Base-by-base conservation (phyloP, 2,113 vertebrate genomes). In the Excalfactoria chinensis region DNA sequence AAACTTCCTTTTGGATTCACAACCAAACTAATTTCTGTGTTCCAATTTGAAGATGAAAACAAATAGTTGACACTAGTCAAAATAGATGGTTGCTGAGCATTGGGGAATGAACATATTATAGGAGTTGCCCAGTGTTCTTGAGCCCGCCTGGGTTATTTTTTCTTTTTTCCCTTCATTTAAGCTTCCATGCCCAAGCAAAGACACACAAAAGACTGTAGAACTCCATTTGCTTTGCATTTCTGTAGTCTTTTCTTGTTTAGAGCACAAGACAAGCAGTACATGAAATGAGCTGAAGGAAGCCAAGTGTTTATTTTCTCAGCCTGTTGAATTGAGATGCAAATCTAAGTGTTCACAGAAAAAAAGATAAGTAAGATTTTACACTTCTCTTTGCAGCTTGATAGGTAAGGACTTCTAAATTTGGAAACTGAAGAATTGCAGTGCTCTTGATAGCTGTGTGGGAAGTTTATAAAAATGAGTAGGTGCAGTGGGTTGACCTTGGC, bases 71-170 rank as follows among this genome's bases (percentile, higher is more conserved):
- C 79, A 41, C 68, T 35, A 62, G 34, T 69, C 68, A 67, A 35
- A 87, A 32, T 26, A 80, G 25, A 22, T 11, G 5, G 14, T 60
- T 88, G 34, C 41, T 73, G 60, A 13, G 53, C 63, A 19, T 59
- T 73, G 41, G 32, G 82, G 59, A 79, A 53, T 0, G 0, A 44
- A 32, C 32, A 23, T 0, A 1, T 48, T 60, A 41, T 44, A 41
- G 26, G 3, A 81, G 23, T 35, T 92, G 46, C 41, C 62, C 15
- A 25, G 15, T 32, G 11, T 69, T 88, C 46, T 72, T 68, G 20
- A 66, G n/a, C 30, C 20, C 15, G 14, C 23, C 88, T 25, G 46
- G 40, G 10, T 51, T 84, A 32, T 81, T 13, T 20, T 23, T 81
- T 13, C 17, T 22, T 60, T 59, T 55, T 55, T 21, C 20, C 55